Base-by-base conservation (phyloP, 2,888 invertebrate species). In the Eustalomyia histrio region DNA sequence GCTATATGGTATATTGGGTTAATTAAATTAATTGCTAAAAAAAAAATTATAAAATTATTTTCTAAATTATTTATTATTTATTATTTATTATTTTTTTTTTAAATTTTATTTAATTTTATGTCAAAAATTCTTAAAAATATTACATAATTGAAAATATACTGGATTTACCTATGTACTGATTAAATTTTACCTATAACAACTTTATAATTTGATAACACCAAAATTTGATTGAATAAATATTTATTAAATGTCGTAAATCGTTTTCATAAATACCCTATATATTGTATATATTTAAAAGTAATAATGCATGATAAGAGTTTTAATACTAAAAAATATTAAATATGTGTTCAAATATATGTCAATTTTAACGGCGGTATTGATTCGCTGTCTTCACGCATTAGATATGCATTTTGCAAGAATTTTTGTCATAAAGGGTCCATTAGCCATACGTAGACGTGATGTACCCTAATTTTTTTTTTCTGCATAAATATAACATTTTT, bases 161-260 rank as follows among this genome's bases (percentile, higher is more conserved):
- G 29, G 24, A 68, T 58, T 69, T 69, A 16, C 16, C 43, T 35
- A 53, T 63, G 24, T 14, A 63, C 39, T 63, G 55, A 72, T 63
- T 63, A 72, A 72, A 29, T 29, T 29, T 29, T 6, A 29, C 29
- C 3, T 47, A 7, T 16, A 35, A 18, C 10, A 52, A 14, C 17
- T 50, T 50, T 21, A 35, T 29, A 64, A 64, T 55, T 2, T 12
- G 72, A 73, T 73, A 72, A 72, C 29, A 61, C 14, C 17, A 3
- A 17, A 24, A n/a, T n/a, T n/a, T n/a, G n/a, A 29, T 21, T 24
- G 9, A 39, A 39, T 47, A 18, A 60, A 14, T 61, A 21, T 18
- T 18, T 14, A 21, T 47, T n/a, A 7, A 63, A 52, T 52, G 64
- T 52, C 50, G 17, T 64, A 64, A 64, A 64, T 64, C 64, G 50